phyloP scores from a whole-genome alignment of 2,888 invertebrate genomes.

The Pandemis cinnamomeana region DNA sequence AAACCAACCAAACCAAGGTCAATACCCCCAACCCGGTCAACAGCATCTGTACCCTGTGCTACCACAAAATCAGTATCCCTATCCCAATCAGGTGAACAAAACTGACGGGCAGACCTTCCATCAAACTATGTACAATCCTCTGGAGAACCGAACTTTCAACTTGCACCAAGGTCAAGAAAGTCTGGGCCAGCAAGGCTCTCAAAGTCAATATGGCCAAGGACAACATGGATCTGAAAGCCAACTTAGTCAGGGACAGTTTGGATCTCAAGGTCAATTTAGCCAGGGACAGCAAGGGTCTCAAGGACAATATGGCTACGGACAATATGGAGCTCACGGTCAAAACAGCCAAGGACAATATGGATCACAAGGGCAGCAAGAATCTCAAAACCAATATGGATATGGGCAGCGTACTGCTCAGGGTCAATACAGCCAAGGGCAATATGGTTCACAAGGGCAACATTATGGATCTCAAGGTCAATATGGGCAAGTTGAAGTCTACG shows the following conservation, averaged over 20 bases:
- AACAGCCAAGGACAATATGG: constrained; percentile 15
- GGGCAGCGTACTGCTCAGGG: constrained; percentile 13
- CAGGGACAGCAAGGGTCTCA: constrained; percentile 24
- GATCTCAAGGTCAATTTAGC: constrained; percentile 3
- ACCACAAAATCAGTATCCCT: constrained; percentile 40
- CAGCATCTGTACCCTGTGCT: constrained; percentile 40
- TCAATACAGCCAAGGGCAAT: constrained; percentile 9
- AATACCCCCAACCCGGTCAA: constrained; percentile 41
- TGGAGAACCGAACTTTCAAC: constrained; percentile 28
- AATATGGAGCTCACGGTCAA: constrained; percentile 19
- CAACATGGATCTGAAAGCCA: constrained; percentile 13
- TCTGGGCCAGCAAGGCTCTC: constrained; percentile 6
- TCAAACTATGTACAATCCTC: constrained; percentile 25
- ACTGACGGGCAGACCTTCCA: constrained; percentile 43
- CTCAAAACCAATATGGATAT: constrained; percentile 5
- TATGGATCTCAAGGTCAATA: neutral
- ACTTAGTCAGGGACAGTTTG: constrained; percentile 11
- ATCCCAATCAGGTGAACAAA: constrained; percentile 29
- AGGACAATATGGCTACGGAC: constrained; percentile 14
- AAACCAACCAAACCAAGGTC: constrained; percentile 41
- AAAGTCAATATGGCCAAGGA: constrained; percentile 11
- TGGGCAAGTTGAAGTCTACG: neutral
- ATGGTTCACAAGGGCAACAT: constrained; percentile 14
- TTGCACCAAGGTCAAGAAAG: constrained; percentile 29
- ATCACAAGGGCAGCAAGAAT: constrained; percentile 13